Evolutionary conservation across 2,888 invertebrate genomes (phyloP), one percentile per base, ranked within the genome.

Genomic region (Drosophila kanekoi): DNA sequence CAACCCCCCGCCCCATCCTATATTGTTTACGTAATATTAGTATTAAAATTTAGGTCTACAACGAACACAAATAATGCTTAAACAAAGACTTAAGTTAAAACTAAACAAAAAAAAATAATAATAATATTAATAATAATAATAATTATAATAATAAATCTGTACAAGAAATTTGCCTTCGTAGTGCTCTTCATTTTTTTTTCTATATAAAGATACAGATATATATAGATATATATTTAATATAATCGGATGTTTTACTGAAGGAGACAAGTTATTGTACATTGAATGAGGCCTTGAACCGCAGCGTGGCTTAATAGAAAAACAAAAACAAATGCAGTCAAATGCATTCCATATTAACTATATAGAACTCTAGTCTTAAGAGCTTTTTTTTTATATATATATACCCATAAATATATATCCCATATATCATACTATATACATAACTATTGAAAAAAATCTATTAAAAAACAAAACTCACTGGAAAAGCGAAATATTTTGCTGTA

Each of bases 241-340:
- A 18, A 64, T 32, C 18, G 40, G 18, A 38, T 72, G 48, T 13
- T 57, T 52, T 58, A 45, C 58, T 53, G 32, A 58, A 59, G 49
- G 20, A 10, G 4, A 40, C 14, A 10, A 53, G 18, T 33, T 13
- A 33, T 0, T 90, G 90, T 90, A 89, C 72, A 89, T 87, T 89
- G 49, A 61, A 63, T 76, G 90, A 88, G 91, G 91, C 90, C 91
- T 91, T 91, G 68, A 85, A 91, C 92, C 92, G 90, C 89, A 90
- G 81, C 80, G 92, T 91, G 91, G 90, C 91, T 91, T 91, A 83
- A 72, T 89, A 64, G n/a, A n/a, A 44, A 59, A 74, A 65, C 65
- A 58, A 76, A 51, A 38, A 49, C 53, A 48, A 64, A 57, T 57
- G 61, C 60, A 61, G 58, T 41, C 13, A 65, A 57, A 67, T 61